phyloP scores from a whole-genome alignment of 2,888 invertebrate genomes.

The Romanomermis culicivorax region DNA sequence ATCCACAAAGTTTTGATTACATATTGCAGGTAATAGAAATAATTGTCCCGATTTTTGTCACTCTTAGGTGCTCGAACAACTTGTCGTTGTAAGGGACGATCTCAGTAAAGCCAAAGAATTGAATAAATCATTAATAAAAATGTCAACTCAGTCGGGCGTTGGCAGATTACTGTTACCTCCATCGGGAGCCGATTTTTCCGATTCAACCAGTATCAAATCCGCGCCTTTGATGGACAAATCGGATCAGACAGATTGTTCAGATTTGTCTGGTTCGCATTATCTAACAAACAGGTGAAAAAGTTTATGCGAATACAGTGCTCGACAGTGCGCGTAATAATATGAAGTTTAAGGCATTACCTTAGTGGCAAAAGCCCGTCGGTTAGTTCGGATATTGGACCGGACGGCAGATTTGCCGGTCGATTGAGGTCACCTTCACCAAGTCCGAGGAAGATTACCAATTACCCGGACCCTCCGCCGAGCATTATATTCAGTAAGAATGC shows the following conservation, averaged over 20 bases:
- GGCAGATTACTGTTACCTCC: neutral
- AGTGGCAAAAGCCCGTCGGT: neutral
- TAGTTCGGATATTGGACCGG: neutral
- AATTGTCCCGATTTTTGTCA: no score
- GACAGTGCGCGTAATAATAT: no score
- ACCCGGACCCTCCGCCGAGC: constrained; percentile 22
- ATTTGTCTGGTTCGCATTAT: neutral
- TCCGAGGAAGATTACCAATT: constrained; percentile 14
- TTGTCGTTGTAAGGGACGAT: constrained; percentile 10
- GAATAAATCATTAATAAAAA: neutral
- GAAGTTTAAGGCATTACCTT: no score
- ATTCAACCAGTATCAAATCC: neutral
- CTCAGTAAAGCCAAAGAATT: constrained; percentile 11
- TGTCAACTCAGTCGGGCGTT: neutral
- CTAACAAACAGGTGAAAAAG: no score
- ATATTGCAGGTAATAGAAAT: no score
- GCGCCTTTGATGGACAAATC: neutral
- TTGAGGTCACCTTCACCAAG: constrained; percentile 12
- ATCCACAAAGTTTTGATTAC: no score
- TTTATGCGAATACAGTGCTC: no score
- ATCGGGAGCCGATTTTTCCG: neutral
- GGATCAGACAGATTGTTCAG: no score
- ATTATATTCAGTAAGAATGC: constrained; percentile 18
- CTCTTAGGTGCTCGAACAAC: constrained; percentile 10
- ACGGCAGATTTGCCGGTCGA: constrained; percentile 7